phyloP scores from a whole-genome alignment of 2,113 vertebrate species.

The Varanus salvator region DNA sequence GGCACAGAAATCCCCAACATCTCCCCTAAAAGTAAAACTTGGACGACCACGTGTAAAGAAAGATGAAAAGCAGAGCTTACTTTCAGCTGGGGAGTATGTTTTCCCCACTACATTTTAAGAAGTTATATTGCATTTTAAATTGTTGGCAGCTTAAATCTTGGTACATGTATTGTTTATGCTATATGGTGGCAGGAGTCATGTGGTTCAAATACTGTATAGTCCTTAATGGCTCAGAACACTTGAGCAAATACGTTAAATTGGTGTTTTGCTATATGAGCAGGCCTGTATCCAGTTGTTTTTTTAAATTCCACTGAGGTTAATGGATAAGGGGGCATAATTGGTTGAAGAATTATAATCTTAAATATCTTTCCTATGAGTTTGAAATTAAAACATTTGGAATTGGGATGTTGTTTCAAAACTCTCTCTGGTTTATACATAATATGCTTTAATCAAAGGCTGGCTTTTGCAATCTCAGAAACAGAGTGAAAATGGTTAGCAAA shows the following conservation, averaged over 20 bases:
- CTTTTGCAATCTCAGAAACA: too few species aligned
- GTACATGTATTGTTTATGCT: not conserved
- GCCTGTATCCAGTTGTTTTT: not conserved
- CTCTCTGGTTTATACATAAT: not conserved
- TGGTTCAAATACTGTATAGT: not conserved
- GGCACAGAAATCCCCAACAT: constrained; percentile 88
- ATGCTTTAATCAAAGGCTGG: not conserved
- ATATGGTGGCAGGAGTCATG: not conserved
- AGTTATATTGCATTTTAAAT: not conserved
- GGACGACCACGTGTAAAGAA: constrained; percentile 84
- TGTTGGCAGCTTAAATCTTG: not conserved
- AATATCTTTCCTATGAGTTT: not conserved
- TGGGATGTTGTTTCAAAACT: not conserved
- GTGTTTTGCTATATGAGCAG: not conserved
- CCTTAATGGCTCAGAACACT: not conserved
- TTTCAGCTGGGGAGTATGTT: constrained; percentile 89
- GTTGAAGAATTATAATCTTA: not conserved
- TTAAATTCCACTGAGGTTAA: not conserved
- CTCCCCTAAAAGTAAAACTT: constrained; percentile 86
- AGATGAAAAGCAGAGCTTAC: constrained; percentile 87
- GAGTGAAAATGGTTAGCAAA: too few species aligned
- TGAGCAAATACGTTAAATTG: not conserved
- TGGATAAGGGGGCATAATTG: not conserved
- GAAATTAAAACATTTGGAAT: not conserved
- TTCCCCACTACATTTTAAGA: not conserved